Evolutionary conservation across 2,113 vertebrate genomes (phyloP).

Genomic region (Onychostoma macrolepis): DNA sequence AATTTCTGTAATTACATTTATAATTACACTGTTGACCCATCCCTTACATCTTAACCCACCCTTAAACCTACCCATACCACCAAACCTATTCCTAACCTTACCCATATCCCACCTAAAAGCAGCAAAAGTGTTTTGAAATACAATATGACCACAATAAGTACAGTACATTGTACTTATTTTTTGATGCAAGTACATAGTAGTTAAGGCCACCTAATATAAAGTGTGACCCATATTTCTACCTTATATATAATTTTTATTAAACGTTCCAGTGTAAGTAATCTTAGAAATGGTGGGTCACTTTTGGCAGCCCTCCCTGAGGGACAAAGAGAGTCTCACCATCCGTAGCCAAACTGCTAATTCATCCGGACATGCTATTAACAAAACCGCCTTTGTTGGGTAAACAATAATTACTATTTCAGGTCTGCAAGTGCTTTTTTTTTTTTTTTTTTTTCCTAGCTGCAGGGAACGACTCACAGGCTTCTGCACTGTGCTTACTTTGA

Average conservation of each 20-base stretch:
- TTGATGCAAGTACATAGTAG: no score
- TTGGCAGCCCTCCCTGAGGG: not conserved
- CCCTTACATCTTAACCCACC: no score
- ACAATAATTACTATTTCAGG: conserved; percentile 19
- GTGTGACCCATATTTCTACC: no score
- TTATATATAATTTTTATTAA: not conserved
- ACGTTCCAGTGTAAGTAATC: not conserved
- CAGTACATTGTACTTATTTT: no score
- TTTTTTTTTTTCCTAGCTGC: not conserved
- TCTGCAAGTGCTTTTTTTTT: not conserved
- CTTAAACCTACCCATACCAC: no score
- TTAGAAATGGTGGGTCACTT: not conserved
- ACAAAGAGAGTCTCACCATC: not conserved
- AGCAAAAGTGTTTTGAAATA: no score
- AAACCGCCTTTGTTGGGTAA: conserved; percentile 7
- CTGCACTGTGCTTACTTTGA: conserved; percentile 7
- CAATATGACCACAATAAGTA: no score
- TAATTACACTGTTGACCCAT: no score
- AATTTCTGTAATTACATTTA: no score
- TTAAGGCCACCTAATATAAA: no score
- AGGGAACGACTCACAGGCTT: not conserved
- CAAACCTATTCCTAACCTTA: no score
- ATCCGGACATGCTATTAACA: conserved; percentile 13
- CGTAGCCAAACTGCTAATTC: not conserved
- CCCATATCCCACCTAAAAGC: no score